Base-by-base conservation (phyloP, 2,113 vertebrate species). In the Damaliscus lunatus region DNA sequence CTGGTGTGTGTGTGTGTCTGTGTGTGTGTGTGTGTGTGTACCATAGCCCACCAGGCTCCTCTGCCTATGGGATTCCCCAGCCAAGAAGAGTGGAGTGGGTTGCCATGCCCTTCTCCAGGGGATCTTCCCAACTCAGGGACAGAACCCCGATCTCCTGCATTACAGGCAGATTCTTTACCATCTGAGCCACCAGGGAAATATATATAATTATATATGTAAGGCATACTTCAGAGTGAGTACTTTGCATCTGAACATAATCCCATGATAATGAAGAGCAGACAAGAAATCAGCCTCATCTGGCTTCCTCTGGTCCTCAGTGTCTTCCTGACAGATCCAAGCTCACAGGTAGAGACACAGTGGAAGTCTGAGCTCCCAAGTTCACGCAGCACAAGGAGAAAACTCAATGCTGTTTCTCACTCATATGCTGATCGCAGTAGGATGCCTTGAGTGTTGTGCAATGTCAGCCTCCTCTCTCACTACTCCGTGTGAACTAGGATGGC, bases 371-470 rank as follows among this genome's bases (percentile, higher is more conserved):
- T 80, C 43, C 23, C 23, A 10, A 1, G 23, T 33, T 59, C 59
- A 67, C 48, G 27, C 53, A 55, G n/a, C 71, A 82, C 8, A 33
- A 80, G 23, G 27, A 93, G 50, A 84, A 96, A 84, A 48, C 17
- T 17, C n/a, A 84, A 3, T 36, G 46, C 57, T 19, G 1, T 23
- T 33, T 57, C 17, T 50, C 33, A n/a, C 2, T 1, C 10, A 71
- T 2, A 15, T 8, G 55, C 9, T n/a, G 19, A 5, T 40, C 15
- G 4, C 4, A 31, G 33, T 46, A 62, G 52, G 43, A 27, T 31
- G 13, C 5, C 29, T 0, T 0, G 11, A 27, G 21, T 12, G 1
- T 31, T 43, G 3, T 16, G 31, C 7, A 25, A 23, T 1, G 7
- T 48, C 7, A 11, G 14, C 23, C 92, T 92, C 64, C 19, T 36